phyloP scores from a whole-genome alignment of 2,888 invertebrate genomes.

The Drosophila barbarae region DNA sequence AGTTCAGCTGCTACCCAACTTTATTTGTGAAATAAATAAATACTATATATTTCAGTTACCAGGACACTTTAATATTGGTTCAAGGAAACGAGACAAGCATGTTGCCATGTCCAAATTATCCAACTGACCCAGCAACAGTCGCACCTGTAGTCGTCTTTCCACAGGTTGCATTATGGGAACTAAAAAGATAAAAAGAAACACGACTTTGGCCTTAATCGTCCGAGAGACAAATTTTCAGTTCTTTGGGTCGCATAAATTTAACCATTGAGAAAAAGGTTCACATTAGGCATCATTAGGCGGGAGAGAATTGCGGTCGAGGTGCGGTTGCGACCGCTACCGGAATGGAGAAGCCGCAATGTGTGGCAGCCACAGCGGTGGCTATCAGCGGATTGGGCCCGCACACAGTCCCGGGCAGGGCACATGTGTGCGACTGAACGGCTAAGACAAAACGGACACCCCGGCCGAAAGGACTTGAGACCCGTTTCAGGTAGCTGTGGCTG shows the following conservation, averaged over 20 bases:
- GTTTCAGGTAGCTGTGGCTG: slow-evolving; percentile 48
- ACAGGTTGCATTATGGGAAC: slow-evolving; percentile 7
- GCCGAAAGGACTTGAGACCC: slow-evolving; percentile 4
- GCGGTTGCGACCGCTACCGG: slow-evolving; percentile 33
- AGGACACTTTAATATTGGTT: neutral
- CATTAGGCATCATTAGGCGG: slow-evolving; percentile 64
- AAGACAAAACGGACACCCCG: slow-evolving; percentile 28
- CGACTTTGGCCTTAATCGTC: slow-evolving; percentile 10
- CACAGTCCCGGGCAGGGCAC: slow-evolving; percentile 40
- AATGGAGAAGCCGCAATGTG: slow-evolving; percentile 4
- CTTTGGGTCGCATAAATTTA: slow-evolving; percentile 58
- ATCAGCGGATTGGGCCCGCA: slow-evolving; percentile 22
- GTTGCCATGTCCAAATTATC: neutral
- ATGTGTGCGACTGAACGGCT: slow-evolving; percentile 28
- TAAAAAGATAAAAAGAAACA: slow-evolving; percentile 2
- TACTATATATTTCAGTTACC: neutral
- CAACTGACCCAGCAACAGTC: neutral
- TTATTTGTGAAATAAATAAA: neutral
- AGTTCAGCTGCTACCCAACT: neutral
- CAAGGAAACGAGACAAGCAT: neutral
- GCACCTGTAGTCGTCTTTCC: neutral
- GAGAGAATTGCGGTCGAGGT: slow-evolving; percentile 55
- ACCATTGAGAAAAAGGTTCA: slow-evolving; percentile 56
- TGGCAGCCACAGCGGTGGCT: slow-evolving; percentile 8
- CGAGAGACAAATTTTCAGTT: slow-evolving; percentile 50